A percentile compares a stretch with the other conserved stretches of the same genome.
phyloP scores from a whole-genome alignment of 2,888 invertebrate species.

The Epirrhoe alternata region DNA sequence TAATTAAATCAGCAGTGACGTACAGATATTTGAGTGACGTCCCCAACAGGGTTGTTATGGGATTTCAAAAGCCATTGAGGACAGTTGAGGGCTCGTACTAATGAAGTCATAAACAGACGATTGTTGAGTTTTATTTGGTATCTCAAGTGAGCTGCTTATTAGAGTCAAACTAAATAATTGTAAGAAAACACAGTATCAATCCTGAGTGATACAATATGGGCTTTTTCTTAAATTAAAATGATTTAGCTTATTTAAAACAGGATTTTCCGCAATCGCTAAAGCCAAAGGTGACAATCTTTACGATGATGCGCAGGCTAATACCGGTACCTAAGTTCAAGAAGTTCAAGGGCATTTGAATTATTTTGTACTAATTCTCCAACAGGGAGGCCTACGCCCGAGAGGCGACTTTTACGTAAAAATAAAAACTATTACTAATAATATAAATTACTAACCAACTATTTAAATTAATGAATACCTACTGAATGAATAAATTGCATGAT shows the following conservation, averaged over 20 bases:
- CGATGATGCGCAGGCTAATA: neutral
- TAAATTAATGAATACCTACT: too few relatives aligned
- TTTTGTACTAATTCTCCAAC: neutral
- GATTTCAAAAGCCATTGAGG: conserved; percentile 47
- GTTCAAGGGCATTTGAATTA: neutral
- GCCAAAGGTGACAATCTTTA: neutral
- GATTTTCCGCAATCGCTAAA: neutral
- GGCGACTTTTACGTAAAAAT: too few relatives aligned
- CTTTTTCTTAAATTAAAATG: neutral
- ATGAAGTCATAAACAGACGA: conserved; percentile 34
- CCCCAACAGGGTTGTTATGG: conserved; percentile 45
- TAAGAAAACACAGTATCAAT: too few relatives aligned
- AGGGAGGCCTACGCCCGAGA: too few relatives aligned
- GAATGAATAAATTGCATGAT: too few relatives aligned
- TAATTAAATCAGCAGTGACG: conserved; percentile 46
- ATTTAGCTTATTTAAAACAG: neutral
- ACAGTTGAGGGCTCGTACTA: conserved; percentile 45
- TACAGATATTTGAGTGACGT: conserved; percentile 50
- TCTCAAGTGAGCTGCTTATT: conserved; percentile 8
- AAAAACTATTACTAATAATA: too few relatives aligned
- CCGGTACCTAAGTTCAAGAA: neutral
- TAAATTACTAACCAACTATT: too few relatives aligned
- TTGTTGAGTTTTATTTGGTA: conserved; percentile 19
- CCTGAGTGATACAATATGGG: too few relatives aligned
- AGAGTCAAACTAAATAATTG: neutral